Percentiles rank a stretch among this genome's conserved stretches.
Evolutionary conservation across 2,888 invertebrate genomes (phyloP).

Genomic region (Zygaena filipendulae): DNA sequence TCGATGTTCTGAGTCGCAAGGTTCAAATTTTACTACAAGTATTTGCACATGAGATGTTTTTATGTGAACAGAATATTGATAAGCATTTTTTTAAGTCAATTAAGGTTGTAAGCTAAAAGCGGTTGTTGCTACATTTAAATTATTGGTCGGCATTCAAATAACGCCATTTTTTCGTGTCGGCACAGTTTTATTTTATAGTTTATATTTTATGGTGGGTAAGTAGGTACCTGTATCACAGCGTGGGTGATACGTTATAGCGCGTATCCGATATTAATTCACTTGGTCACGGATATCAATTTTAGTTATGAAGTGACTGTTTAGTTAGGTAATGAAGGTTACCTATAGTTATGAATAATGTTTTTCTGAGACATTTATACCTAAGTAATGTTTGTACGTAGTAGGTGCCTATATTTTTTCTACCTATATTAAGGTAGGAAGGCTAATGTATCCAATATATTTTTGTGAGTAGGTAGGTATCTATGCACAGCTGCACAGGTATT

Average conservation of each 20-base stretch:
- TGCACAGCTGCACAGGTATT: too few species aligned
- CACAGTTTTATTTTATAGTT: slow-evolving; percentile 62
- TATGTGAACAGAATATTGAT: slow-evolving; percentile 44
- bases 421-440: too few species aligned
- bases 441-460: too few species aligned
- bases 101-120: slow-evolving; percentile 70
- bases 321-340: background rate
- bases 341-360: too few species aligned
- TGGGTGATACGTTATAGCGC: slow-evolving; percentile 39
- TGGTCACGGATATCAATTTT: slow-evolving; percentile 33
- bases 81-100: slow-evolving; percentile 69
- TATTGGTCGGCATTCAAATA: slow-evolving; percentile 68
- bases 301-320: background rate
- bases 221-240: slow-evolving; percentile 32
- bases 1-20: slow-evolving; percentile 22
- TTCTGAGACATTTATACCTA: too few species aligned
- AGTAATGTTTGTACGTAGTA: too few species aligned
- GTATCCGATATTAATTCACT: slow-evolving; percentile 38
- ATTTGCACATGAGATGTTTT: slow-evolving; percentile 23
- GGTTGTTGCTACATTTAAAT: slow-evolving; percentile 70
- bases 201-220: slow-evolving; percentile 50
- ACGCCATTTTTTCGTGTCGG: slow-evolving; percentile 67
- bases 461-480: too few species aligned
- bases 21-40: slow-evolving; percentile 23
- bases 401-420: too few species aligned